phyloP scores from a whole-genome alignment of 2,113 vertebrate species.

The Centrocercus urophasianus region DNA sequence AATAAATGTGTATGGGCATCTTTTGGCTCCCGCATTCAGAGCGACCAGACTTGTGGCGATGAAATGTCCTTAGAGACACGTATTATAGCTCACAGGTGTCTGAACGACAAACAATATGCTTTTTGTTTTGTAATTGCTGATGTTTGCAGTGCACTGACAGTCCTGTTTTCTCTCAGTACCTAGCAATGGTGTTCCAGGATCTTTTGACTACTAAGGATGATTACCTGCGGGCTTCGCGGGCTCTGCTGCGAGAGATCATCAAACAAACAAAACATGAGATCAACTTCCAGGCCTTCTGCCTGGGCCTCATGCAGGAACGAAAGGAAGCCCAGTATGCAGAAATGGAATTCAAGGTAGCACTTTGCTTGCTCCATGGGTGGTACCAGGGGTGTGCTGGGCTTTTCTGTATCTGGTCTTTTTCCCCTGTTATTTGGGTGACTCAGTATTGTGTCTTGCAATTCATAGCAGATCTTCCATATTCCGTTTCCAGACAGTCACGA shows the following conservation, averaged over 20 bases:
- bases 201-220: conserved; percentile 95
- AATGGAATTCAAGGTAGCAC: conserved; percentile 94
- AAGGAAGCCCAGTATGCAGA: conserved; percentile 90
- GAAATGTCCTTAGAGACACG: fast-evolving
- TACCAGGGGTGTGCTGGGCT: background rate
- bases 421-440: background rate
- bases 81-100: fast-evolving
- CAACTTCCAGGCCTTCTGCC: conserved; percentile 97
- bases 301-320: conserved; percentile 97
- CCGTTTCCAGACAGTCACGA: background rate
- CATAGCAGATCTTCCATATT: background rate
- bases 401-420: background rate
- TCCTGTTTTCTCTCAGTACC: conserved; percentile 80
- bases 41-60: background rate
- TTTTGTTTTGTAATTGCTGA: background rate
- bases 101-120: background rate
- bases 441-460: background rate
- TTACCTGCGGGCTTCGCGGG: conserved; percentile 92
- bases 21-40: background rate
- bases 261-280: conserved; percentile 99
- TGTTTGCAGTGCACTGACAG: background rate
- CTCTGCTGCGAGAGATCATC: conserved; percentile 94
- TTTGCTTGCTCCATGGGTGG: background rate
- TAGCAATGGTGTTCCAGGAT: conserved; percentile 99
- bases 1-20: background rate